A percentile compares a stretch with the other conserved stretches of the same genome.
These are phyloP conservation scores for Lepas anatifera DNA, from an alignment of 2,888 invertebrate species.

Conservation along the genomic window DNA sequence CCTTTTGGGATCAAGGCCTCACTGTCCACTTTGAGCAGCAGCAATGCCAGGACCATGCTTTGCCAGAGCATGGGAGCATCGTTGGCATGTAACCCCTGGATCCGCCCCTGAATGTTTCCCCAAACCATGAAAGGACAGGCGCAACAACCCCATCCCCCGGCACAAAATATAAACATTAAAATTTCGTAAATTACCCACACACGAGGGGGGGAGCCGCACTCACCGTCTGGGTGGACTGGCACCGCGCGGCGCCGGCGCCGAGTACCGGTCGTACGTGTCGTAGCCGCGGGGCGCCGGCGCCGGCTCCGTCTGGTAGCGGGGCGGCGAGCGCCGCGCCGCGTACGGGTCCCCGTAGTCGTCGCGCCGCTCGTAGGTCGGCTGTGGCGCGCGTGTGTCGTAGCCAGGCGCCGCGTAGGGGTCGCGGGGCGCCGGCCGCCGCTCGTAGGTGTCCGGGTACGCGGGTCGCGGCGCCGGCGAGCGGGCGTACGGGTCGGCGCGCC, in stretches of 20 bases:
- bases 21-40: no score
- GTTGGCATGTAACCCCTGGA: no score
- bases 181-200: no score
- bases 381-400: constrained; percentile 23
- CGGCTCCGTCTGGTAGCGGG: constrained; percentile 12
- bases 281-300: constrained; percentile 1
- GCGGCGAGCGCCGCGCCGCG: constrained; percentile 19
- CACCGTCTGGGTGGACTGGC: constrained; percentile 12
- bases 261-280: constrained; percentile 1
- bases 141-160: no score
- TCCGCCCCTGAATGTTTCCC: no score
- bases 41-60: no score
- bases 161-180: no score
- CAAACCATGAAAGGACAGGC: no score
- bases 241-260: constrained; percentile 1
- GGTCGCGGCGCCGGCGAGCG: constrained; percentile 22
- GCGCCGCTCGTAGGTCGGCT: constrained; percentile 23
- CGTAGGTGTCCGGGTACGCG: constrained; percentile 27
- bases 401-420: constrained; percentile 20
- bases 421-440: constrained; percentile 24
- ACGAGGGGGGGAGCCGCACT: no score
- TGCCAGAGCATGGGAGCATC: no score
- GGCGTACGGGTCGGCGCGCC: constrained; percentile 26
- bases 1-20: no score
- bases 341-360: constrained; percentile 25